Conservation (phyloP, 2,888 invertebrate species). For the Quadroppia sp. region DNA sequence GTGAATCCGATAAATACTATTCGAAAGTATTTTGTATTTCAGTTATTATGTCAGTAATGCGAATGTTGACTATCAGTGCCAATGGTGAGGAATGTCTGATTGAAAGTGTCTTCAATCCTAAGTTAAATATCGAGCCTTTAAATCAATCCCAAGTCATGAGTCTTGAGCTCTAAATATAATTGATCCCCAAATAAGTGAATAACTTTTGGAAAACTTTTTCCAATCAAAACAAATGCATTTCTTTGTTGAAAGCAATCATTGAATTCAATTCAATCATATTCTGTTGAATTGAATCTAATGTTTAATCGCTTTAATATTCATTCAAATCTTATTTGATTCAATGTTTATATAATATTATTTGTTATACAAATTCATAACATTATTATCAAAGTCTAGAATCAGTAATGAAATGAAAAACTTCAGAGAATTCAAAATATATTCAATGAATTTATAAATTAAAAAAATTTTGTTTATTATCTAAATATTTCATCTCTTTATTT, state of each 20-base stretch:
- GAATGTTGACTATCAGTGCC: background rate
- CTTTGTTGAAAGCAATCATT: no score
- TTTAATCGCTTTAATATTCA: no score
- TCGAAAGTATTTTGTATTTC: background rate
- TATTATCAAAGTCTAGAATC: background rate
- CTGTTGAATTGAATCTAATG: no score
- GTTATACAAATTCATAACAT: no score
- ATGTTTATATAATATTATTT: no score
- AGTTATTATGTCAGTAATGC: background rate
- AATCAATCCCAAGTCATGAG: background rate
- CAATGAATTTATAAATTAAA: background rate
- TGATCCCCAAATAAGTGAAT: no score
- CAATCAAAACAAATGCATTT: no score
- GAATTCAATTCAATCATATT: no score
- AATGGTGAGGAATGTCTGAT: slow-evolving; percentile 8
- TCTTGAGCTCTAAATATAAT: no score
- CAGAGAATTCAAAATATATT: background rate
- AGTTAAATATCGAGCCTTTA: background rate
- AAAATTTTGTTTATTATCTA: background rate
- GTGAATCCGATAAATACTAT: background rate
- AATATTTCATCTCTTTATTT: background rate
- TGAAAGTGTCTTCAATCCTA: background rate
- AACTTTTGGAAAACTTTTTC: no score
- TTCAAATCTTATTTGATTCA: no score
- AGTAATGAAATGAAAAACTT: slow-evolving; percentile 3